Evolutionary conservation across 2,113 vertebrate genomes (phyloP).

Genomic region (Platycercus adscitus): DNA sequence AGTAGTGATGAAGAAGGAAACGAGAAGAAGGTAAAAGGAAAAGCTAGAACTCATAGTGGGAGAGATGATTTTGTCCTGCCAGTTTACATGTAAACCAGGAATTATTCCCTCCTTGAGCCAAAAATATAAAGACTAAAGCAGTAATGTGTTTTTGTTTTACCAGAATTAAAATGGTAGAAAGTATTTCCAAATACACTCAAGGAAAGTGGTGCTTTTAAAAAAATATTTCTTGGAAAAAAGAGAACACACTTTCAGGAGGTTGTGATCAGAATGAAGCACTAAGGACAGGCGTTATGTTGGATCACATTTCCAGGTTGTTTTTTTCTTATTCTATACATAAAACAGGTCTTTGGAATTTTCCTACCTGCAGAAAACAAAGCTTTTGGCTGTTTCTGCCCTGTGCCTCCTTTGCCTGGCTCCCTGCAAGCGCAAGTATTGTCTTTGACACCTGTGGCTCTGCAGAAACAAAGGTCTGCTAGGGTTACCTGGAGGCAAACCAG

Average conservation of each 20-base stretch:
- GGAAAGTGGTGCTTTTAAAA: rapidly evolving
- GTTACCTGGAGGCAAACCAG: background rate
- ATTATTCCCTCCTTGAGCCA: background rate
- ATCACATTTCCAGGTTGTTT: background rate
- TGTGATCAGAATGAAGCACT: background rate
- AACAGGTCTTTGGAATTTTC: background rate
- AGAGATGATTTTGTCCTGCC: background rate
- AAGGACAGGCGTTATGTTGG: background rate
- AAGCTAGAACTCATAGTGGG: background rate
- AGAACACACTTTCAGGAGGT: background rate
- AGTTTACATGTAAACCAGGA: background rate
- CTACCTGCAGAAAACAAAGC: background rate
- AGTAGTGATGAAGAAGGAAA: background rate
- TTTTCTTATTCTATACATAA: background rate
- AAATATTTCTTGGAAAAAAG: background rate
- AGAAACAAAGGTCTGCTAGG: background rate
- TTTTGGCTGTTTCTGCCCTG: background rate
- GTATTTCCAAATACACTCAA: background rate
- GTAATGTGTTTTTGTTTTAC: background rate
- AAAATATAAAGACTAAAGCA: background rate
- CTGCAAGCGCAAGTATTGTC: background rate
- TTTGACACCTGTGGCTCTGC: background rate
- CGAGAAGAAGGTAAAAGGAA: background rate
- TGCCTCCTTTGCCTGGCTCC: background rate
- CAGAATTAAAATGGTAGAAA: background rate